Conservation (phyloP, 2,888 invertebrate genomes). For the Bhutanitis thaidina region DNA sequence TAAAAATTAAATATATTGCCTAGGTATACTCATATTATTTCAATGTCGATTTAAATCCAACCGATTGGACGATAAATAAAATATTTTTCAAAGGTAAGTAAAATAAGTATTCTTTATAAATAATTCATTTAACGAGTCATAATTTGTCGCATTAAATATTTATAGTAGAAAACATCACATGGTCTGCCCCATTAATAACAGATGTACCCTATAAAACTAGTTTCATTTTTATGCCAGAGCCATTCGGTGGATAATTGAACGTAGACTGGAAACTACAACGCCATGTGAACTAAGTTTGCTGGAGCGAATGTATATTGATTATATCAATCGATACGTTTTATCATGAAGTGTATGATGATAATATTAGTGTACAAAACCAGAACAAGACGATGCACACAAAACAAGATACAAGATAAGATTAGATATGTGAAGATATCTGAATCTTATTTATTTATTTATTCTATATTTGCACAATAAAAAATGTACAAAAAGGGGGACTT, state of each 20-base stretch:
- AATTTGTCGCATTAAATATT: constrained; percentile 23
- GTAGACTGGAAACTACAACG: background rate
- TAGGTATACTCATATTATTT: too few relatives aligned
- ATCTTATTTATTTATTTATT: too few relatives aligned
- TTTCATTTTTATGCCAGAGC: background rate
- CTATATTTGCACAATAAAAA: too few relatives aligned
- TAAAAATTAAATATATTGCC: too few relatives aligned
- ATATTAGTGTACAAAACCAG: constrained; percentile 7
- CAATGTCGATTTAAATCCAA: too few relatives aligned
- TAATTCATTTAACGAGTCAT: constrained; percentile 7
- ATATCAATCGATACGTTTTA: constrained; percentile 20
- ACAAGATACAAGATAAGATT: too few relatives aligned
- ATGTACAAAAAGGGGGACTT: too few relatives aligned
- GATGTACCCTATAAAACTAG: background rate
- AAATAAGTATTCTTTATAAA: background rate
- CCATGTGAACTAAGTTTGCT: constrained; percentile 16
- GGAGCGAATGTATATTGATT: constrained; percentile 21
- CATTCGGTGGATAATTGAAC: background rate
- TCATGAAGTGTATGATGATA: constrained; percentile 3
- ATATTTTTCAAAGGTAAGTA: background rate
- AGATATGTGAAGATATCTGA: too few relatives aligned
- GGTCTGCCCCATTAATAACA: too few relatives aligned
- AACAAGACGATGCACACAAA: background rate
- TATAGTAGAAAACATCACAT: constrained; percentile 22
- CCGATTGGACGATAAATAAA: background rate